phyloP scores from a whole-genome alignment of 1,140 invertebrate genomes.

The Magallana angulata region DNA sequence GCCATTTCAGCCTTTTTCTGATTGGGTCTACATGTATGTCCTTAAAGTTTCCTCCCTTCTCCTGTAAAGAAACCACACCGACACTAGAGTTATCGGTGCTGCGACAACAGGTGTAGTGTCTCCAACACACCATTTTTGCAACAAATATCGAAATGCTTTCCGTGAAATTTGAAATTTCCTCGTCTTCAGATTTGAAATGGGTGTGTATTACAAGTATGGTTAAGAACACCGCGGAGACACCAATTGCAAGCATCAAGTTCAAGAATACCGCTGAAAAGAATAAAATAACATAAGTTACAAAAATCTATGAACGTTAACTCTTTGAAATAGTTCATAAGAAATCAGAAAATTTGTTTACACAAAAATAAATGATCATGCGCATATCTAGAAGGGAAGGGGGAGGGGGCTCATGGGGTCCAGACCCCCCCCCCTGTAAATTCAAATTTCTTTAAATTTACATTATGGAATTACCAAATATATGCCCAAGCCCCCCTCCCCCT shows the following conservation, averaged over 20 bases:
- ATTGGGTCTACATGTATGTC: not conserved
- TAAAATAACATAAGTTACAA: not conserved
- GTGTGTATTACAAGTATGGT: slow-evolving; percentile 43
- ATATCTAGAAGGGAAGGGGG: no score
- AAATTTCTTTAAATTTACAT: no score
- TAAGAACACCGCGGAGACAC: slow-evolving; percentile 38
- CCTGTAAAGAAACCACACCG: not conserved
- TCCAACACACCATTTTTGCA: not conserved
- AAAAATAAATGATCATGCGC: no score
- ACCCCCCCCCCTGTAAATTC: no score
- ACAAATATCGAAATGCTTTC: not conserved
- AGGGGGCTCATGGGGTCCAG: no score
- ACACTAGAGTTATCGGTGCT: not conserved
- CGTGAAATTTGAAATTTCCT: not conserved
- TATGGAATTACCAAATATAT: no score
- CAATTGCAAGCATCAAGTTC: slow-evolving; percentile 44
- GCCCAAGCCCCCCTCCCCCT: no score
- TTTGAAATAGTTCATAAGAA: not conserved
- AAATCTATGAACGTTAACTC: not conserved
- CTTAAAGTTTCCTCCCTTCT: not conserved
- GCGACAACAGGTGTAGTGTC: not conserved
- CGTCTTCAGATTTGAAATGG: slow-evolving; percentile 6
- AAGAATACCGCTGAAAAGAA: slow-evolving; percentile 50
- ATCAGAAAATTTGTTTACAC: not conserved
- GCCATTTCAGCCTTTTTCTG: not conserved